phyloP scores from a whole-genome alignment of 2,113 vertebrate genomes.

The Mesembrinibis cayennensis region DNA sequence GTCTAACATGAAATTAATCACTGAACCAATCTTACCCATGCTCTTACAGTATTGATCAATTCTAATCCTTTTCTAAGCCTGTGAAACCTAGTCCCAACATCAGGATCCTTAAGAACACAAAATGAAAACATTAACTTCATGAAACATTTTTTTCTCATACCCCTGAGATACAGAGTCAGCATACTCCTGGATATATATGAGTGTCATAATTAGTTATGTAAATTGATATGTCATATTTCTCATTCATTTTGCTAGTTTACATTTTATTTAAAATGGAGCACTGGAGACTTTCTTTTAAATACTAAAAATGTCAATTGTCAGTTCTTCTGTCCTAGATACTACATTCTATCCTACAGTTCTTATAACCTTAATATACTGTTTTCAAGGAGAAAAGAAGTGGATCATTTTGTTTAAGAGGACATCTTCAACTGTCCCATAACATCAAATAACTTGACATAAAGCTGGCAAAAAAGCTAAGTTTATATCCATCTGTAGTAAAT shows the following conservation, averaged over 20 bases:
- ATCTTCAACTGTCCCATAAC: not conserved
- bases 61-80: conserved; percentile 61
- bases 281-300: not conserved
- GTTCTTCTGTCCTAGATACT: not conserved
- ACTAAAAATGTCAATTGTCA: not conserved
- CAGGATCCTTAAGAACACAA: conserved; percentile 38
- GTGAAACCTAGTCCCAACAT: not conserved
- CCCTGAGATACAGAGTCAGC: not conserved
- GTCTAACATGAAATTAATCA: conserved; percentile 74
- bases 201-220: not conserved
- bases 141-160: conserved; percentile 39
- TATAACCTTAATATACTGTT: not conserved
- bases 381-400: not conserved
- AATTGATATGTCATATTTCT: not conserved
- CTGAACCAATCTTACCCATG: conserved; percentile 45
- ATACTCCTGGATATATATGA: not conserved
- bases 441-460: not conserved
- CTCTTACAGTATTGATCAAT: conserved; percentile 58
- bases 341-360: not conserved
- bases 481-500: not conserved
- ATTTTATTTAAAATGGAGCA: not conserved
- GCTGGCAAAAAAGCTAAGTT: not conserved
- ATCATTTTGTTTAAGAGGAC: not conserved
- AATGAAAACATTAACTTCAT: conserved; percentile 52
- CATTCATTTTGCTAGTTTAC: not conserved